phyloP scores from a whole-genome alignment of 2,113 vertebrate species.

The Clinocottus analis region DNA sequence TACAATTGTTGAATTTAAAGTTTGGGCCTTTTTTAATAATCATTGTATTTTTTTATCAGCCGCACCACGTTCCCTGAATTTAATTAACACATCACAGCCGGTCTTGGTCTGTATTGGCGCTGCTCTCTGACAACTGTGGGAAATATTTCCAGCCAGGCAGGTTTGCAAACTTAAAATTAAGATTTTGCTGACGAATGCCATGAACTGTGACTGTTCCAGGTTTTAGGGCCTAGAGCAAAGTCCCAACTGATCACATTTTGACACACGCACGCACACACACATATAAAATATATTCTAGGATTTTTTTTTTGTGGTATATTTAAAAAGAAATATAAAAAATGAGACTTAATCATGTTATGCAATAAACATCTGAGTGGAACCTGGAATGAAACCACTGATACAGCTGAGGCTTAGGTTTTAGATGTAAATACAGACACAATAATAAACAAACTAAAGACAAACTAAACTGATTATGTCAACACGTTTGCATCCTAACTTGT shows the following conservation, averaged over 20 bases:
- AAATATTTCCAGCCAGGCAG: background rate
- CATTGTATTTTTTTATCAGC: constrained; percentile 24
- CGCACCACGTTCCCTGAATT: background rate
- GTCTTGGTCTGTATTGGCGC: background rate
- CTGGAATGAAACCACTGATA: background rate
- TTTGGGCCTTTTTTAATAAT: background rate
- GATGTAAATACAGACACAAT: background rate
- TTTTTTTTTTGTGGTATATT: background rate
- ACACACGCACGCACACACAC: background rate
- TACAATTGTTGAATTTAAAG: background rate
- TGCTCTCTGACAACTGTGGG: background rate
- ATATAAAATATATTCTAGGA: background rate
- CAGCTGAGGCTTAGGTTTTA: background rate
- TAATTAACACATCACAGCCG: constrained; percentile 15
- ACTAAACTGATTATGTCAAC: background rate
- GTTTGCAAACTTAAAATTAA: constrained; percentile 4
- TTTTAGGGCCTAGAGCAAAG: background rate
- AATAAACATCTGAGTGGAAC: background rate
- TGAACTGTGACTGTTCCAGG: background rate
- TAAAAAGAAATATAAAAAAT: background rate
- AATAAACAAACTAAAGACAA: background rate
- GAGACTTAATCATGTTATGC: background rate
- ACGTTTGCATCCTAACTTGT: too few species aligned
- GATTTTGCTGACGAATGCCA: background rate
- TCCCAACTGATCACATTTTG: background rate